Base-by-base conservation (phyloP, 2,113 vertebrate genomes). In the Colaptes auratus region DNA sequence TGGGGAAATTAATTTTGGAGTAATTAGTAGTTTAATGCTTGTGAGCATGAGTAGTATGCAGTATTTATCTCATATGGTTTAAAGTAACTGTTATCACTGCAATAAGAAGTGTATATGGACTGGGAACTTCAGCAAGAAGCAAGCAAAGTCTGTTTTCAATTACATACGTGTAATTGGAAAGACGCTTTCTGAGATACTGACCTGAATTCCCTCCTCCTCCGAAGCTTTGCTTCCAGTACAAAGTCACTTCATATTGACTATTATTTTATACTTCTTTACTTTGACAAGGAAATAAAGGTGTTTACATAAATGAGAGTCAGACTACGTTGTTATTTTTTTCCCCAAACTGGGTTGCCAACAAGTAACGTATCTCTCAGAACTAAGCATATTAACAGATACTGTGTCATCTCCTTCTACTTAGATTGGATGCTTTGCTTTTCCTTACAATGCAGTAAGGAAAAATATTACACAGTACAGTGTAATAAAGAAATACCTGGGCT, bases 91-190 rank as follows among this genome's bases (percentile, higher is more conserved):
- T 95, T 96, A 94, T 60, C 50, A 71, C 42, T 82, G 58, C 88
- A 81, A 82, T 55, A 96, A 81, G 55, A 91, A 89, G 42, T 92
- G 61, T 88, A 33, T 89, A 83, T 95, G 73, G 74, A 63, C 90
- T 95, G 80, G 66, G 72, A 94, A 81, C 74, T 96, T 97, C 66
- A 95, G 52, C 86, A 95, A 92, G 72, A 95, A 96, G 56, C 28
- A 63, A 88, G 44, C 73, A 86, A 60, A 67, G 16, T 67, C 79
- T 23, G 65, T 70, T 75, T 95, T 96, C 94, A 95, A 76, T 95
- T 95, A 82, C 55, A 60, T 69, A 72, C 21, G 7, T 86, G 50
- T 88, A 94, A 95, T 81, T 95, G 81, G 94, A 97, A 95, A 88
- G 25, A 60, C 44, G 17, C 77, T 75, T 81, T 92, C 69, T 78